Conservation (phyloP, 2,113 vertebrate species). For the Aphyosemion australe region DNA sequence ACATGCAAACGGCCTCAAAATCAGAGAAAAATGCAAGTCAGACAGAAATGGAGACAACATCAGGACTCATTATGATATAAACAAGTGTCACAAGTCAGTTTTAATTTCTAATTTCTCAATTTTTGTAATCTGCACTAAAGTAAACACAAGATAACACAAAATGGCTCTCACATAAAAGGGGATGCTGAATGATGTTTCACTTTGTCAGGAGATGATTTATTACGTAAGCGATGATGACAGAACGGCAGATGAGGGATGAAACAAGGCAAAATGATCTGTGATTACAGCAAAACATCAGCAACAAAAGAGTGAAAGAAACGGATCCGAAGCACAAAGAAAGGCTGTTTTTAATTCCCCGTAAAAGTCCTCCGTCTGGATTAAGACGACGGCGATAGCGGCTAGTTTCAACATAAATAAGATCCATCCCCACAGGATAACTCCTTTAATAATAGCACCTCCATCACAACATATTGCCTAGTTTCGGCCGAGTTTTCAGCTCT, state of each 20-base stretch:
- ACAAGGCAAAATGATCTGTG: conserved; percentile 7
- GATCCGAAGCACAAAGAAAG: conserved; percentile 2
- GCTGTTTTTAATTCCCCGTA: conserved; percentile 1
- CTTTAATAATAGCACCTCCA: background rate
- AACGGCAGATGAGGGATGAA: conserved; percentile 5
- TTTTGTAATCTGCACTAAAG: no score
- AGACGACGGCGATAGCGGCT: background rate
- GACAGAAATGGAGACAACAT: background rate
- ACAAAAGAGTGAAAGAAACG: conserved; percentile 1
- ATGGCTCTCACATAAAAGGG: background rate
- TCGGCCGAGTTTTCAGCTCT: conserved; percentile 3
- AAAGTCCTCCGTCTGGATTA: conserved; percentile 9
- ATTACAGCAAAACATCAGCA: conserved; percentile 4
- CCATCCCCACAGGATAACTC: background rate
- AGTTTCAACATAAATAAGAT: background rate
- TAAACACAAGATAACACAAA: background rate
- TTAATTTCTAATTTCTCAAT: no score
- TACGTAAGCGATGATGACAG: background rate
- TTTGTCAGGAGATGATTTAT: conserved; percentile 8
- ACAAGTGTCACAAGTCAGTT: background rate
- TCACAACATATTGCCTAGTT: conserved; percentile 1
- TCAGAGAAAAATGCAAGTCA: background rate
- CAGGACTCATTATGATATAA: background rate
- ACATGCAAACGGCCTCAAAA: background rate
- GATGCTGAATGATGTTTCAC: background rate